These are phyloP conservation scores for Peromyscus maniculatus DNA, from an alignment of 2,113 vertebrate species.

Conservation along the genomic window DNA sequence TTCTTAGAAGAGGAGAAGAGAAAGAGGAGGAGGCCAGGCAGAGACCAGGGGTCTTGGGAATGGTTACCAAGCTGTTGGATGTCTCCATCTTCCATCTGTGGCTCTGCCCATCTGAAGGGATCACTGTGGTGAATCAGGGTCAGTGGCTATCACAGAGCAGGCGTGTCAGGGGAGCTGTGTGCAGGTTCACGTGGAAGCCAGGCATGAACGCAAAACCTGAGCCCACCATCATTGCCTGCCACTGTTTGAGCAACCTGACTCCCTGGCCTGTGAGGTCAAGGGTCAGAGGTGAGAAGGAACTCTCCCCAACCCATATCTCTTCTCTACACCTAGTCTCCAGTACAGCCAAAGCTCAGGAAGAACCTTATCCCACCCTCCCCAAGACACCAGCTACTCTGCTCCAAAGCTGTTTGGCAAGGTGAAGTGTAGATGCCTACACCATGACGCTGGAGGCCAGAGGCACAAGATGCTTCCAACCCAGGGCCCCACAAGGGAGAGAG, in stretches of 20 bases:
- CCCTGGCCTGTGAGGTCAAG: no score
- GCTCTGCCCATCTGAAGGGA: not conserved
- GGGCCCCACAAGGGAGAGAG: not conserved
- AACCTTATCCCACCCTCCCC: constrained; percentile 4
- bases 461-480: not conserved
- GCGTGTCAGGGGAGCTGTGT: not conserved
- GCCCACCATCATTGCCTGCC: not conserved
- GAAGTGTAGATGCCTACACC: not conserved
- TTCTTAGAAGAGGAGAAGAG: not conserved
- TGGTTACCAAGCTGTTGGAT: not conserved
- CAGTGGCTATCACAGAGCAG: not conserved
- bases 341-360: constrained; percentile 30
- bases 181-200: not conserved
- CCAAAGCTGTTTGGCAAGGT: not conserved
- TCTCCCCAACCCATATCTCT: not conserved
- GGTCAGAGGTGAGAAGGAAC: not conserved
- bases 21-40: not conserved
- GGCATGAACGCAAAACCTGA: fast-evolving
- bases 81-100: not conserved
- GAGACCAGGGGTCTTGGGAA: not conserved
- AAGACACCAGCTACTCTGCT: not conserved
- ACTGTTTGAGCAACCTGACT: not conserved
- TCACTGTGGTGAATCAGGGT: not conserved
- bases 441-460: not conserved
- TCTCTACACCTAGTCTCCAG: not conserved